Evolutionary conservation across 2,888 invertebrate genomes (phyloP).

Genomic region (Cerastis leucographa): DNA sequence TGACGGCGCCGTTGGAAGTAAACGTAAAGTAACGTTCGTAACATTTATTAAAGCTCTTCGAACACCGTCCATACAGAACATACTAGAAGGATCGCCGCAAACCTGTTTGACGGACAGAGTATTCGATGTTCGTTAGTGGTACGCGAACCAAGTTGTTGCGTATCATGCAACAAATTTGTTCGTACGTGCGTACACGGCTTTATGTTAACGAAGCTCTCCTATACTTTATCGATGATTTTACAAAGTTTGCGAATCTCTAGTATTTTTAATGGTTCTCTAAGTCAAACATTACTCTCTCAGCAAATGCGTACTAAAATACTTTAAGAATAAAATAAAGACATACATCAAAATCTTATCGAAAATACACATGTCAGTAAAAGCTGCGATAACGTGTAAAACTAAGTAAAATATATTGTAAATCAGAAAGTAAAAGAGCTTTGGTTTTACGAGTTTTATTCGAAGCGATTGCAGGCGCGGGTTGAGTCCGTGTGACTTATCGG

Average conservation of each 20-base stretch:
- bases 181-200: too few relatives aligned
- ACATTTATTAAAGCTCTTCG: too few relatives aligned
- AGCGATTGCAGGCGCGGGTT: constrained; percentile 41
- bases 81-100: too few relatives aligned
- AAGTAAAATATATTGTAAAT: constrained; percentile 47
- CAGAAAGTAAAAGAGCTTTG: constrained; percentile 56
- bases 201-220: neutral
- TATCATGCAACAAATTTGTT: too few relatives aligned
- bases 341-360: constrained; percentile 20
- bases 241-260: neutral
- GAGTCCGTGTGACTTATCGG: constrained; percentile 66
- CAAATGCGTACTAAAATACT: constrained; percentile 7
- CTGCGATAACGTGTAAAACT: constrained; percentile 31
- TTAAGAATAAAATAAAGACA: constrained; percentile 11
- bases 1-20: too few relatives aligned
- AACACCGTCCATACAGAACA: too few relatives aligned
- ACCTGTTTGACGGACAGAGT: too few relatives aligned
- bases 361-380: constrained; percentile 44
- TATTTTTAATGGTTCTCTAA: constrained; percentile 31
- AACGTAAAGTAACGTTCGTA: too few relatives aligned
- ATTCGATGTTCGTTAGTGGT: too few relatives aligned
- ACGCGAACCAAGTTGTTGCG: too few relatives aligned
- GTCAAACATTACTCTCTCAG: constrained; percentile 22
- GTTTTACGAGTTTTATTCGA: constrained; percentile 53
- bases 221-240: constrained; percentile 8